A percentile compares a stretch with the other conserved stretches of the same genome.
Evolutionary conservation across 2,797 vertebrate species (phyloP).

Genomic region (Hyperoplus immaculatus): DNA sequence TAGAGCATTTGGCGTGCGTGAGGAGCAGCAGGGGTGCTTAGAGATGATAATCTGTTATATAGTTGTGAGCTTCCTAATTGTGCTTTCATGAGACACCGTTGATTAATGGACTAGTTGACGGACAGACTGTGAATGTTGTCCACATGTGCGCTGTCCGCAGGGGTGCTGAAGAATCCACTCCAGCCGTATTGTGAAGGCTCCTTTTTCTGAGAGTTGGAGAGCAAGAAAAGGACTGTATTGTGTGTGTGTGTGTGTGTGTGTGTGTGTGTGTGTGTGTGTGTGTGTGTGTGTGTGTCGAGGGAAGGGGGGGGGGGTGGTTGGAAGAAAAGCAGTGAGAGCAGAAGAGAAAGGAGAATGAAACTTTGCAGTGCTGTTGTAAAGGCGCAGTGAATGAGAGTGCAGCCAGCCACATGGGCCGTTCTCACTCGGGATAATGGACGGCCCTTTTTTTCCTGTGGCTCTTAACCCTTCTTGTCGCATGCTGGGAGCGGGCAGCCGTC

Average conservation of each 20-base stretch:
- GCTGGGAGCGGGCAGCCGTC: slow-evolving; percentile 88
- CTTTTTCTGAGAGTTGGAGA: slow-evolving; percentile 69
- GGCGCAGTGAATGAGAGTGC: slow-evolving; percentile 78
- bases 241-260: too few relatives aligned
- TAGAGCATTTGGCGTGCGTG: slow-evolving; percentile 14
- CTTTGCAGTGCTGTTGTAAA: slow-evolving; percentile 77
- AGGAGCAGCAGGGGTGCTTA: slow-evolving; percentile 57
- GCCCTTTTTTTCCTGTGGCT: slow-evolving; percentile 87
- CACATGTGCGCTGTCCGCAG: slow-evolving; percentile 81
- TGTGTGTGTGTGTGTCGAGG: background rate
- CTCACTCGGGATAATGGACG: slow-evolving; percentile 96
- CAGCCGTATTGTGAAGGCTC: slow-evolving; percentile 76
- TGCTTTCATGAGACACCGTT: slow-evolving; percentile 75
- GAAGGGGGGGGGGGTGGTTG: slow-evolving; percentile 9
- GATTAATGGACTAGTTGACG: slow-evolving; percentile 77
- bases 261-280: too few relatives aligned
- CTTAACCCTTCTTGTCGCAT: slow-evolving; percentile 92
- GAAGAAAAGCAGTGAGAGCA: slow-evolving; percentile 19
- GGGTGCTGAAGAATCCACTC: slow-evolving; percentile 83
- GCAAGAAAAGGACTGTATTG: slow-evolving; percentile 27
- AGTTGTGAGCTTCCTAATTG: slow-evolving; percentile 73
- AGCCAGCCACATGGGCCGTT: slow-evolving; percentile 94
- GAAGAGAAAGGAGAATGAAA: slow-evolving; percentile 75
- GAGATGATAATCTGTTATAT: slow-evolving; percentile 67
- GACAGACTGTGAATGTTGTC: slow-evolving; percentile 80